These are phyloP conservation scores for Herpetotheres cachinnans DNA, from an alignment of 2,113 vertebrate species.

Conservation along the genomic window DNA sequence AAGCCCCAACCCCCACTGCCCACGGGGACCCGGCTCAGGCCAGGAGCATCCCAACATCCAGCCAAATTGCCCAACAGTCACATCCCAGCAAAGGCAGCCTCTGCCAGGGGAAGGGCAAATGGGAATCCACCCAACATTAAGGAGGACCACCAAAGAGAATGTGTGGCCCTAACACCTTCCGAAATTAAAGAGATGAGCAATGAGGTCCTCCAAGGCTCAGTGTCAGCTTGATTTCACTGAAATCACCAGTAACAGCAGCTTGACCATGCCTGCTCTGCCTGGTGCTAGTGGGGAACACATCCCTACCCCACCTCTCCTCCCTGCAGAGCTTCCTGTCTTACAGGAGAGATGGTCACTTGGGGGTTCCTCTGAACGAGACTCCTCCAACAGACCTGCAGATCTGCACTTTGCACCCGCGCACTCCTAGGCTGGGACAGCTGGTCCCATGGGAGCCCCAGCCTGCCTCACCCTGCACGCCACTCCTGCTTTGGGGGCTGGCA, in stretches of 20 bases:
- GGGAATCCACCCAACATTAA: not conserved
- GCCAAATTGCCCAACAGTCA: fast-evolving
- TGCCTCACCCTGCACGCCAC: not conserved
- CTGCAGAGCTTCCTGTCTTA: not conserved
- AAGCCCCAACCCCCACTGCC: fast-evolving
- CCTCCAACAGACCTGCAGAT: not conserved
- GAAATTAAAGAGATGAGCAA: not conserved
- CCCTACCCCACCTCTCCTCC: not conserved
- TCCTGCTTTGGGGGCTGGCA: not conserved
- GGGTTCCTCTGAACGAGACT: not conserved
- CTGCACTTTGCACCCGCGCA: not conserved
- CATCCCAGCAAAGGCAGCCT: not conserved
- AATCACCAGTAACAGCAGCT: not conserved
- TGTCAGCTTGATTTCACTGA: not conserved
- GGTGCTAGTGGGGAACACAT: not conserved
- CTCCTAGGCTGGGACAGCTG: not conserved
- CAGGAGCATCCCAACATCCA: not conserved
- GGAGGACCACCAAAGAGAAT: not conserved
- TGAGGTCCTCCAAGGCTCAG: not conserved
- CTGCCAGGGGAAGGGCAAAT: not conserved
- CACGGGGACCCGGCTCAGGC: fast-evolving
- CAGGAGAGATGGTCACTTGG: not conserved
- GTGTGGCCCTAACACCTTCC: not conserved
- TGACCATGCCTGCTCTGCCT: not conserved
- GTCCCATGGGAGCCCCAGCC: not conserved